Conservation (phyloP, 2,797 vertebrate species). For the Champsocephalus gunnari region DNA sequence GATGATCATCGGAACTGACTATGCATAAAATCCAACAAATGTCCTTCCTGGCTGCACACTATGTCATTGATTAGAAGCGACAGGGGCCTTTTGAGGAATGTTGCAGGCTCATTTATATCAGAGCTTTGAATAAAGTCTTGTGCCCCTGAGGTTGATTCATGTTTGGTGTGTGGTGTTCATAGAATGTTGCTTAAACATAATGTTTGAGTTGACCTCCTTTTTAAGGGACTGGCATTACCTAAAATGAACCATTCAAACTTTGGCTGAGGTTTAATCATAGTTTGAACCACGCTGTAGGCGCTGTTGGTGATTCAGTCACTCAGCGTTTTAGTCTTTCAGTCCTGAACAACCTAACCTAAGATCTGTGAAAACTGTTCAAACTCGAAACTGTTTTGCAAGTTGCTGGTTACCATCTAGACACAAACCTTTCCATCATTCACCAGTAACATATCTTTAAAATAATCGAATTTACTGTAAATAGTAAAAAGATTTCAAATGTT, state of each 20-base stretch:
- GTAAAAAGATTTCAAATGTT: too few relatives aligned
- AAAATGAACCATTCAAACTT: constrained; percentile 18
- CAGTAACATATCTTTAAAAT: too few relatives aligned
- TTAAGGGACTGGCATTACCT: constrained; percentile 8
- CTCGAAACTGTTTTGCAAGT: too few relatives aligned
- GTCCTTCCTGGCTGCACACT: constrained; percentile 65
- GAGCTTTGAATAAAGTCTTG: constrained; percentile 55
- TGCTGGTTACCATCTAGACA: too few relatives aligned
- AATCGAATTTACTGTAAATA: too few relatives aligned
- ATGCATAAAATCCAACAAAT: constrained; percentile 79
- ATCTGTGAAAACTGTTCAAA: too few relatives aligned
- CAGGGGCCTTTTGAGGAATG: constrained; percentile 61
- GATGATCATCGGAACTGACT: constrained; percentile 78
- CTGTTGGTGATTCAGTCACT: neutral
- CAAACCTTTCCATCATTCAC: too few relatives aligned
- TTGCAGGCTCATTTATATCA: constrained; percentile 45
- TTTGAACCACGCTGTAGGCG: neutral
- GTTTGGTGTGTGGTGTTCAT: constrained; percentile 41
- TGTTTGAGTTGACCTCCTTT: constrained; percentile 51
- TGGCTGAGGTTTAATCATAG: neutral
- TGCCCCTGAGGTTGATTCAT: constrained; percentile 52
- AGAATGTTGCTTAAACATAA: constrained; percentile 41
- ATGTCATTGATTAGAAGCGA: constrained; percentile 74
- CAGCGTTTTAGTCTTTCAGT: neutral
- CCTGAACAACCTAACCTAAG: too few relatives aligned